These are phyloP conservation scores for Leptodactylus fallax DNA, from an alignment of 2,797 vertebrate species.

Conservation along the genomic window DNA sequence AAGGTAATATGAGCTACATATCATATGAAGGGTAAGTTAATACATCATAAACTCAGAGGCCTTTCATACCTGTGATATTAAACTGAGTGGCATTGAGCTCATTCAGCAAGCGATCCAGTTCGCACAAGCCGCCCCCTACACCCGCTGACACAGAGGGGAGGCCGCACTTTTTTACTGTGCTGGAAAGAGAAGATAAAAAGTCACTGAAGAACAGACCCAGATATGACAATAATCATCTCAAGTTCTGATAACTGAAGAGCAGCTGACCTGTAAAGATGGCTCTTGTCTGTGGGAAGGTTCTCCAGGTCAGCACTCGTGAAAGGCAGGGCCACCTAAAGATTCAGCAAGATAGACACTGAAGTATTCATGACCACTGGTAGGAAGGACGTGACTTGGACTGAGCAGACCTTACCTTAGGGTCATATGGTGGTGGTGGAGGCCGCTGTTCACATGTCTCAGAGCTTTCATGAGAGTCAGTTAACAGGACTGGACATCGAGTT, in stretches of 20 bases:
- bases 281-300: not conserved
- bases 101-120: slow-evolving; percentile 89
- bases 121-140: slow-evolving; percentile 87
- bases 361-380: too few species aligned
- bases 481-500: slow-evolving; percentile 47
- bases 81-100: slow-evolving; percentile 82
- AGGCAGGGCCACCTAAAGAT: slow-evolving; percentile 12
- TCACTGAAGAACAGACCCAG: not conserved
- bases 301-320: not conserved
- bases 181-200: not conserved
- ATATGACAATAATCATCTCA: too few species aligned
- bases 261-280: slow-evolving; percentile 44
- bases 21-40: too few species aligned
- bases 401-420: slow-evolving; percentile 6
- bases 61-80: slow-evolving; percentile 77
- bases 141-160: slow-evolving; percentile 84
- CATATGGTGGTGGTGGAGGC: slow-evolving; percentile 38
- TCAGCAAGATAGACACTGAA: not conserved
- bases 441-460: slow-evolving; percentile 30
- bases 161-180: slow-evolving; percentile 68
- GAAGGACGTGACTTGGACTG: too few species aligned
- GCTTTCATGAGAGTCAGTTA: slow-evolving; percentile 37
- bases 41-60: not conserved
- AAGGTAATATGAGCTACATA: too few species aligned
- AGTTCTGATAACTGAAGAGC: too few species aligned